Evolutionary conservation across 2,888 invertebrate genomes (phyloP).

Genomic region (Hemaris fuciformis): DNA sequence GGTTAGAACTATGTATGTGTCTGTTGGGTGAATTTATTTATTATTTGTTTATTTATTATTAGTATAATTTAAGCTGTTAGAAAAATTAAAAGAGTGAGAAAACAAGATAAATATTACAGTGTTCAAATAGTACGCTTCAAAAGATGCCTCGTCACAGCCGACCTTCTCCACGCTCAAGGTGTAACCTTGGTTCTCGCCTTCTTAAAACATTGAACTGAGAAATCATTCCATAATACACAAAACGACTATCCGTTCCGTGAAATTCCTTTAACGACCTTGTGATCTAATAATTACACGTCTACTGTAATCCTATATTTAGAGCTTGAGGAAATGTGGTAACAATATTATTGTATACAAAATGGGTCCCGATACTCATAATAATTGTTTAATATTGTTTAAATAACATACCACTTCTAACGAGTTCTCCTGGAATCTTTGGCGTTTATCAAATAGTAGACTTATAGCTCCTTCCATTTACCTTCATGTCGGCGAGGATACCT

Average conservation of each 20-base stretch:
- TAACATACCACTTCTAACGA: too few species aligned
- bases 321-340: background rate
- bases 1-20: too few species aligned
- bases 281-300: background rate
- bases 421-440: too few species aligned
- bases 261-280: background rate
- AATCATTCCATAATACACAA: background rate
- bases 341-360: background rate
- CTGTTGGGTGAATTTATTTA: too few species aligned
- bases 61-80: background rate
- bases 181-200: background rate
- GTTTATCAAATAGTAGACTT: too few species aligned
- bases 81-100: constrained; percentile 1
- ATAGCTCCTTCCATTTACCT: too few species aligned
- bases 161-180: background rate
- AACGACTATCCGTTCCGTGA: background rate
- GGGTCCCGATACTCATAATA: background rate
- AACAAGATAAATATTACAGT: background rate
- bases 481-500: too few species aligned
- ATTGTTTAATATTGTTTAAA: background rate
- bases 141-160: background rate
- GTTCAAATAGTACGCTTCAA: background rate
- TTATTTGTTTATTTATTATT: too few species aligned
- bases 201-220: background rate
- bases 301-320: background rate